Conservation (phyloP, 2,888 invertebrate species). For the Agrotis puta region DNA sequence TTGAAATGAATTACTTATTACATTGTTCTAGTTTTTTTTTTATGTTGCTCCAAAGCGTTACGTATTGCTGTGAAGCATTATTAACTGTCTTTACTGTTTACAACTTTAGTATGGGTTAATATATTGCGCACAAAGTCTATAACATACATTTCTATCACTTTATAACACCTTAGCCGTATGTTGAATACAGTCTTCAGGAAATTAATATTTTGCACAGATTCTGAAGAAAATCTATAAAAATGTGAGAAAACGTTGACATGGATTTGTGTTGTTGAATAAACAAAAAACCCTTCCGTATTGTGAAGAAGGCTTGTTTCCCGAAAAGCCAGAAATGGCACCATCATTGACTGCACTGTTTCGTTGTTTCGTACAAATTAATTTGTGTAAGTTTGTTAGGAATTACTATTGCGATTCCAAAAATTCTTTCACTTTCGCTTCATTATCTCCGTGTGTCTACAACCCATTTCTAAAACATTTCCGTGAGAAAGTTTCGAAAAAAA, state of each 20-base stretch:
- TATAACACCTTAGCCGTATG: background rate
- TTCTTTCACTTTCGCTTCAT: too few species aligned
- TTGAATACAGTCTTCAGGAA: background rate
- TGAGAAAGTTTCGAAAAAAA: too few species aligned
- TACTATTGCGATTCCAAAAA: too few species aligned
- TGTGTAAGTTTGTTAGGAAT: too few species aligned
- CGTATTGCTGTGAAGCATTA: too few species aligned
- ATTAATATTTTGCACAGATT: background rate
- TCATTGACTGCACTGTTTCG: background rate
- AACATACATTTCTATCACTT: background rate
- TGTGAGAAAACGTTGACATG: background rate
- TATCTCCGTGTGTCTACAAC: too few species aligned
- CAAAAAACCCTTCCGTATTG: background rate
- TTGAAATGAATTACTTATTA: constrained; percentile 5
- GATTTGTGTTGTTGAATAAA: background rate
- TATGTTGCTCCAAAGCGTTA: too few species aligned
- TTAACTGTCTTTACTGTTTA: too few species aligned
- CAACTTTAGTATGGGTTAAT: background rate
- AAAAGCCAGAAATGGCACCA: background rate
- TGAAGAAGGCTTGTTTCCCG: background rate
- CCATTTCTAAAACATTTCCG: too few species aligned
- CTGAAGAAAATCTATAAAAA: background rate
- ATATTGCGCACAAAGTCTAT: background rate
- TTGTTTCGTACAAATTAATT: too few species aligned
- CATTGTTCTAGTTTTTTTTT: too few species aligned